Evolutionary conservation across 64 coral and sea anemone genomes (phyloP).

Genomic region (Platygyra sinensis): DNA sequence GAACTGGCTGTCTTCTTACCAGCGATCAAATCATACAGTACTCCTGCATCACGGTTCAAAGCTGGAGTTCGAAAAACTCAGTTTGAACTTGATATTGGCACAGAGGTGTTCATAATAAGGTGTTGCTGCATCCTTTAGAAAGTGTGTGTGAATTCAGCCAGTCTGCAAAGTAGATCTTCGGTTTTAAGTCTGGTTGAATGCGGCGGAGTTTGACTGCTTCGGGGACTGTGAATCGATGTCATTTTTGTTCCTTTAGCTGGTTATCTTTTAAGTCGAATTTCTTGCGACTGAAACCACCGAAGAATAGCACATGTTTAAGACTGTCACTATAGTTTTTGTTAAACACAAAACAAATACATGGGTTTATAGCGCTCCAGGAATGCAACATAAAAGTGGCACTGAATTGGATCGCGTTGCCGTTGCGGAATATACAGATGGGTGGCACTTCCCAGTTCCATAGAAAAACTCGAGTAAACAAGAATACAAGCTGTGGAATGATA

Average conservation of each 20-base stretch:
- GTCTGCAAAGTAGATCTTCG: too few relatives aligned
- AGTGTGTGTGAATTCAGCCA: too few relatives aligned
- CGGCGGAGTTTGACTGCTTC: background rate
- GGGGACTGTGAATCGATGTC: background rate
- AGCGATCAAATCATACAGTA: too few relatives aligned
- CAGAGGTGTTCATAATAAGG: too few relatives aligned
- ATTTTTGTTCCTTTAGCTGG: background rate
- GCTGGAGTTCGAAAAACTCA: too few relatives aligned
- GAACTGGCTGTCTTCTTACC: too few relatives aligned
- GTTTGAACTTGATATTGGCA: too few relatives aligned
- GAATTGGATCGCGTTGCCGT: background rate
- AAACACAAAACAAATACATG: constrained; percentile 34
- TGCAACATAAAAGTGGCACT: background rate
- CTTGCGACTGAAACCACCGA: background rate
- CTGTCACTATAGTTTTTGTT: constrained; percentile 26
- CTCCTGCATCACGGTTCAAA: too few relatives aligned
- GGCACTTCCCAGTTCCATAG: background rate
- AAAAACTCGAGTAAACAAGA: background rate
- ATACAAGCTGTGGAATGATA: constrained; percentile 8
- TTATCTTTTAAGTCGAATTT: background rate
- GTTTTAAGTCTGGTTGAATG: too few relatives aligned
- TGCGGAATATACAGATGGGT: background rate
- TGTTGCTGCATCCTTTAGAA: too few relatives aligned
- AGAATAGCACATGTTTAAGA: constrained; percentile 11
- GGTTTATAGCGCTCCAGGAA: constrained; percentile 29